phyloP scores from a whole-genome alignment of 2,113 vertebrate genomes.

The Zapornia atra region DNA sequence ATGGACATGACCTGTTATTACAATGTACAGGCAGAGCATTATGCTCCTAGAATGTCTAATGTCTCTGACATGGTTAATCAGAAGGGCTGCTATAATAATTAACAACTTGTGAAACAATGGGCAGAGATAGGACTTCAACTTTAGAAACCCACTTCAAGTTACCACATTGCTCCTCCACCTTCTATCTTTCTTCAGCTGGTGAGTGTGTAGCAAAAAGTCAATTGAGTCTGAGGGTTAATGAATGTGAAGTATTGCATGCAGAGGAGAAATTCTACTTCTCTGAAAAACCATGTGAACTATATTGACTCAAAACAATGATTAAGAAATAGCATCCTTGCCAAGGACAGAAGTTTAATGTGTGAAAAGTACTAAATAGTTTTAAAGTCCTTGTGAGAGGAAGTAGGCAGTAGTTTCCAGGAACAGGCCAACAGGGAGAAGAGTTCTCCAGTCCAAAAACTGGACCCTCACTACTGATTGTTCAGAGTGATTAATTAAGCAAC shows the following conservation, averaged over 20 bases:
- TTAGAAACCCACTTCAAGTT: not conserved
- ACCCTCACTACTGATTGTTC: not conserved
- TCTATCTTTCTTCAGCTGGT: not conserved
- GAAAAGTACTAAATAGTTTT: not conserved
- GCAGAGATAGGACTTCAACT: not conserved
- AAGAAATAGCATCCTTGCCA: not conserved
- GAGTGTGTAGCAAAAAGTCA: not conserved
- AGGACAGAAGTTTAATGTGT: not conserved
- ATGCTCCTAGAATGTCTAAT: not conserved
- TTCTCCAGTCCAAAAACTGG: not conserved
- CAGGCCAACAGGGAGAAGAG: not conserved
- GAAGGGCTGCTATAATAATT: not conserved
- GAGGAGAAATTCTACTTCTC: not conserved
- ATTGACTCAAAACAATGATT: not conserved
- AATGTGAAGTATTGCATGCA: not conserved
- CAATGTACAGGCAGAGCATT: not conserved
- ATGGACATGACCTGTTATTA: not conserved
- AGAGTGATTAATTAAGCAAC: not conserved
- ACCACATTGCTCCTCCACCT: not conserved
- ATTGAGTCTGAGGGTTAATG: not conserved
- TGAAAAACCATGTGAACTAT: not conserved
- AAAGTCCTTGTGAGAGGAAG: not conserved
- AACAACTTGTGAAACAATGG: constrained; percentile 26
- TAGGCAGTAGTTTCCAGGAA: not conserved
- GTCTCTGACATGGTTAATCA: not conserved